These are phyloP conservation scores for Axinella damicornis DNA, from an alignment of 37 sponge, comb jelly and placozoan genomes.

Conservation along the genomic window DNA sequence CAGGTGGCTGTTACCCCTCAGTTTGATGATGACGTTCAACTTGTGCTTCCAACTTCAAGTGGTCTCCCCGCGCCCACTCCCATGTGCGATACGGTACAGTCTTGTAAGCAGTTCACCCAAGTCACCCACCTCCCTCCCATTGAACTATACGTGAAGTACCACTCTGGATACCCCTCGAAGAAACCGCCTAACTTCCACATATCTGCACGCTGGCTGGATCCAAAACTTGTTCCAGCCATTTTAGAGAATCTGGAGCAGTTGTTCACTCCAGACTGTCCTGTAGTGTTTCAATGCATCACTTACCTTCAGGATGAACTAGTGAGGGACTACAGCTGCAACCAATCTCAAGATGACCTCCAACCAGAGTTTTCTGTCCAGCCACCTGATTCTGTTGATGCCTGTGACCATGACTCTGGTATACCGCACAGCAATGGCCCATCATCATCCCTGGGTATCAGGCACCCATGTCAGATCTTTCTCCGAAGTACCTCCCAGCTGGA, in stretches of 20 bases:
- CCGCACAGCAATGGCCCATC: too few relatives aligned
- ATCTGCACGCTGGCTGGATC: slow-evolving; percentile 68
- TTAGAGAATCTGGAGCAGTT: slow-evolving; percentile 16
- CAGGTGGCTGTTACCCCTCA: slow-evolving; percentile 25
- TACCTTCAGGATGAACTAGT: slow-evolving; percentile 60
- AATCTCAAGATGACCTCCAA: not conserved
- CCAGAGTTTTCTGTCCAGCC: not conserved
- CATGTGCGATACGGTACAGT: too few relatives aligned
- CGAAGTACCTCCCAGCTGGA: slow-evolving; percentile 53
- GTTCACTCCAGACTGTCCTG: slow-evolving; percentile 61
- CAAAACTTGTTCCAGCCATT: slow-evolving; percentile 3
- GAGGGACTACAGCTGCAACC: slow-evolving; percentile 2
- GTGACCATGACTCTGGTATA: too few relatives aligned
- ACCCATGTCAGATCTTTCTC: slow-evolving; percentile 49
- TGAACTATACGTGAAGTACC: slow-evolving; percentile 60
- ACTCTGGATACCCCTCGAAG: slow-evolving; percentile 60
- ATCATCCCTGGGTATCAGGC: not conserved
- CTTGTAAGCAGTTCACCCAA: not conserved
- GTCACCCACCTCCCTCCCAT: slow-evolving; percentile 66
- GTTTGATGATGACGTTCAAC: slow-evolving; percentile 7
- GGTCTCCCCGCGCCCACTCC: too few relatives aligned
- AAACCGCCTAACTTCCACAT: slow-evolving; percentile 59
- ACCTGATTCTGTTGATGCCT: too few relatives aligned
- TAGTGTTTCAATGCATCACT: slow-evolving; percentile 68
- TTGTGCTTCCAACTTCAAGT: not conserved